phyloP scores from a whole-genome alignment of 2,113 vertebrate species.

The Syngnathus floridae region DNA sequence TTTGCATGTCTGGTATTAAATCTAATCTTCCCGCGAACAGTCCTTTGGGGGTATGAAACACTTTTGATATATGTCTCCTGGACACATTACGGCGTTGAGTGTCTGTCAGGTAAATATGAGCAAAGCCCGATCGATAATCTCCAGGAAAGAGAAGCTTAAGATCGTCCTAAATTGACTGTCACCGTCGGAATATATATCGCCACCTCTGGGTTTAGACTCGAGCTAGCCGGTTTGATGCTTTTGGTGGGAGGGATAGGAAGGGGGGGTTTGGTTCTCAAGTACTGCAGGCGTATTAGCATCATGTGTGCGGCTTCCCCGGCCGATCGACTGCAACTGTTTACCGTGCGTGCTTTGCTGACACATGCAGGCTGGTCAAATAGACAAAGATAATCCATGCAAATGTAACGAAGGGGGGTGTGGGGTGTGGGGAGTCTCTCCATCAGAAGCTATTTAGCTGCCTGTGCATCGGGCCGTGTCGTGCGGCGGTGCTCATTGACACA shows the following conservation, averaged over 20 bases:
- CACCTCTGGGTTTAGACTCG: neutral
- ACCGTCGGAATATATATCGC: slow-evolving; percentile 6
- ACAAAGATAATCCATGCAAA: slow-evolving; percentile 60
- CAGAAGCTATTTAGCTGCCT: slow-evolving; percentile 55
- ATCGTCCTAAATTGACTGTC: slow-evolving; percentile 43
- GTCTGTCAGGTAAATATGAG: slow-evolving; percentile 11
- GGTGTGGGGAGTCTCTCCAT: slow-evolving; percentile 42
- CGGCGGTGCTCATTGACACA: slow-evolving; percentile 38
- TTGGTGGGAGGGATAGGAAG: no score
- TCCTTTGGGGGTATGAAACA: neutral
- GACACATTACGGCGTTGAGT: neutral
- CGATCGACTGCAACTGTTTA: slow-evolving; percentile 52
- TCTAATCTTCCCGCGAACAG: neutral
- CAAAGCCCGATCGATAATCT: slow-evolving; percentile 58
- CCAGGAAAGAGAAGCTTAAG: slow-evolving; percentile 42
- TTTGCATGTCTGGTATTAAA: neutral
- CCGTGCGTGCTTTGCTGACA: slow-evolving; percentile 41
- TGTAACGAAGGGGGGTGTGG: neutral
- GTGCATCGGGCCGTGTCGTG: slow-evolving; percentile 21
- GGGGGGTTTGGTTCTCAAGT: neutral
- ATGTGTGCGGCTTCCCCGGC: slow-evolving; percentile 3
- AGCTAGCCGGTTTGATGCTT: neutral
- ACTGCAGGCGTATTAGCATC: slow-evolving; percentile 23
- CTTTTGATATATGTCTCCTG: neutral
- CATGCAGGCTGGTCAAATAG: slow-evolving; percentile 64